These are phyloP conservation scores for Lagocephalus sceleratus DNA, from an alignment of 2,797 vertebrate species.

Conservation along the genomic window DNA sequence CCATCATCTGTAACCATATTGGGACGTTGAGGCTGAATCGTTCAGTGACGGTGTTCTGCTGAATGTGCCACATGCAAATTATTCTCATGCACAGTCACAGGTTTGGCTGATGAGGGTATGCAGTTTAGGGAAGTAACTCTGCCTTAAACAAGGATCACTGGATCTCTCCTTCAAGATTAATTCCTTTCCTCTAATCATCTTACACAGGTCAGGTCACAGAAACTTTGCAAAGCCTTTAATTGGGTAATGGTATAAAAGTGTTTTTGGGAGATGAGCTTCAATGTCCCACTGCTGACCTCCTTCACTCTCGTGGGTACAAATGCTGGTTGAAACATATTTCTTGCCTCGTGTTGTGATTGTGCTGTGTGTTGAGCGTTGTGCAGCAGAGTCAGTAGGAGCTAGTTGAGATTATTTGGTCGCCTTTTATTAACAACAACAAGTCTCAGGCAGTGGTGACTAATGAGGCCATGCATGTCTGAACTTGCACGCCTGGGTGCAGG, in stretches of 20 bases:
- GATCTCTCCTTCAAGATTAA: slow-evolving; percentile 38
- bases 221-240: slow-evolving; percentile 30
- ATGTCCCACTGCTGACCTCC: slow-evolving; percentile 14
- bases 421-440: slow-evolving; percentile 37
- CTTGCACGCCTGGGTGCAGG: slow-evolving; percentile 63
- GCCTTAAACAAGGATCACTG: slow-evolving; percentile 23
- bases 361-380: neutral
- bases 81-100: neutral
- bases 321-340: slow-evolving; percentile 5
- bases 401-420: slow-evolving; percentile 13
- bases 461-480: slow-evolving; percentile 66
- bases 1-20: neutral
- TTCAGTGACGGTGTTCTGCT: slow-evolving; percentile 1
- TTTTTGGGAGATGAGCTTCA: slow-evolving; percentile 20
- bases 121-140: slow-evolving; percentile 17
- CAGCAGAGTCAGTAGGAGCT: slow-evolving; percentile 7
- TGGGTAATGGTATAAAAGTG: slow-evolving; percentile 13
- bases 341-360: neutral
- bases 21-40: neutral
- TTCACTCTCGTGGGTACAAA: slow-evolving; percentile 1
- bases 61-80: neutral
- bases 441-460: slow-evolving; percentile 58
- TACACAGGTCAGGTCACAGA: slow-evolving; percentile 45
- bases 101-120: slow-evolving; percentile 1
- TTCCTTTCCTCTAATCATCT: slow-evolving; percentile 45